These are phyloP conservation scores for Myotis findleyi DNA, from an alignment of 2,797 vertebrate species.

Conservation along the genomic window DNA sequence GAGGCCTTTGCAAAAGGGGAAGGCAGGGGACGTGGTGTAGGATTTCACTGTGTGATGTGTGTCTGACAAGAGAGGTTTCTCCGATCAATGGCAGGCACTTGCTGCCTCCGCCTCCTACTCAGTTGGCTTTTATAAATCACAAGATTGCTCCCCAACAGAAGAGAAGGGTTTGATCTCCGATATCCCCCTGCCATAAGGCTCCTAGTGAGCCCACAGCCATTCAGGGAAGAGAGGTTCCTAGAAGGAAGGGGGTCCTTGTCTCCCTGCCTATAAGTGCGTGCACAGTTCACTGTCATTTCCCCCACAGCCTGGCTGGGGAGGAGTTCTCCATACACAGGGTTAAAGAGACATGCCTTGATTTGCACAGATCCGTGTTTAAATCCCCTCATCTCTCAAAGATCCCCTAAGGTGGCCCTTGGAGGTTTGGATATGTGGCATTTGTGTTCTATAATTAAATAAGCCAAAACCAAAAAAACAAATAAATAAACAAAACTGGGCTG, in stretches of 20 bases:
- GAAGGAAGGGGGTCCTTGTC: background rate
- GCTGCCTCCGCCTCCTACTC: background rate
- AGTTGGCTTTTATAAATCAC: background rate
- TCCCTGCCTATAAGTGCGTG: background rate
- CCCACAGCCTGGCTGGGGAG: background rate
- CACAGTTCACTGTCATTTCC: background rate
- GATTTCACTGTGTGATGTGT: background rate
- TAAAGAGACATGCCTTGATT: background rate
- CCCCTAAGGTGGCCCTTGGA: background rate
- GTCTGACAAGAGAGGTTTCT: background rate
- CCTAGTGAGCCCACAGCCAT: background rate
- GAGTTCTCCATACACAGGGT: background rate
- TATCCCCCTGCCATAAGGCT: background rate
- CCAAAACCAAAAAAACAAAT: background rate
- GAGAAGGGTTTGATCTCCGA: background rate
- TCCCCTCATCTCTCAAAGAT: slow-evolving; percentile 41
- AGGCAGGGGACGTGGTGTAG: background rate
- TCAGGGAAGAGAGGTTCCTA: background rate
- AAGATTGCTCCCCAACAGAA: background rate
- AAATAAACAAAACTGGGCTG: background rate
- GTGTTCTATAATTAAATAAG: slow-evolving; percentile 67
- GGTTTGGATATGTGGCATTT: slow-evolving; percentile 6
- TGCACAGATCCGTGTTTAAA: background rate
- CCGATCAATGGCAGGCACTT: fast-evolving
- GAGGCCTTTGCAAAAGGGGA: background rate